Evolutionary conservation across 2,113 vertebrate species (phyloP).

Genomic region (Oreochromis tanganicae): DNA sequence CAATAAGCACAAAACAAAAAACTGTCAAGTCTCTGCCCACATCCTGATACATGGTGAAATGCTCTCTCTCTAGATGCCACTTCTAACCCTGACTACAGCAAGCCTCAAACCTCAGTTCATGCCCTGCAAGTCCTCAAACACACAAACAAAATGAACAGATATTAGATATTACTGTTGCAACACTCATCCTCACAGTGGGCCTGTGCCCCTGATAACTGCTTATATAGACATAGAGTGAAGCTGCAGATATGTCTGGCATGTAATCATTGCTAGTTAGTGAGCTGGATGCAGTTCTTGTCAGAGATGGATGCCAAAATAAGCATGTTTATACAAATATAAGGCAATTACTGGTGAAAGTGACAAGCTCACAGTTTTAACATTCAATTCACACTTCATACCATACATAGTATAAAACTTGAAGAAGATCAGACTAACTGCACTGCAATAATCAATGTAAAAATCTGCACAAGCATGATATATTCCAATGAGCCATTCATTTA

Average conservation of each 20-base stretch:
- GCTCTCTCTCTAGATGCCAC: not conserved
- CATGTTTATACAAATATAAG: not conserved
- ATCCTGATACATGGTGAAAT: not conserved
- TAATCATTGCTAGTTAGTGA: not conserved
- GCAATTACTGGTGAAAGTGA: not conserved
- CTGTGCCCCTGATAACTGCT: not conserved
- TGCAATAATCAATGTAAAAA: not conserved
- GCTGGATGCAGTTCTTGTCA: not conserved
- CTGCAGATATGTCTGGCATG: not conserved
- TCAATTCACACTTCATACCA: not conserved
- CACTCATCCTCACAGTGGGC: not conserved
- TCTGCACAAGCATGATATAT: not conserved
- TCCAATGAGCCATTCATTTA: not conserved
- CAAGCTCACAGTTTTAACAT: not conserved
- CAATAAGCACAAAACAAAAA: not conserved
- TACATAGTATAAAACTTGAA: not conserved
- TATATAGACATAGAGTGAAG: not conserved
- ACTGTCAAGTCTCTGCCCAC: not conserved
- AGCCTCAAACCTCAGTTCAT: not conserved
- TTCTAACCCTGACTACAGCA: not conserved
- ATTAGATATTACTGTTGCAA: not conserved
- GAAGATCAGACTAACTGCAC: not conserved
- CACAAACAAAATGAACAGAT: not conserved
- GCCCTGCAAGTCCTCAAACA: not conserved
- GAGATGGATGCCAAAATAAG: not conserved